phyloP scores from a whole-genome alignment of 1,140 invertebrate genomes.

The Brachionus manjavacas region DNA sequence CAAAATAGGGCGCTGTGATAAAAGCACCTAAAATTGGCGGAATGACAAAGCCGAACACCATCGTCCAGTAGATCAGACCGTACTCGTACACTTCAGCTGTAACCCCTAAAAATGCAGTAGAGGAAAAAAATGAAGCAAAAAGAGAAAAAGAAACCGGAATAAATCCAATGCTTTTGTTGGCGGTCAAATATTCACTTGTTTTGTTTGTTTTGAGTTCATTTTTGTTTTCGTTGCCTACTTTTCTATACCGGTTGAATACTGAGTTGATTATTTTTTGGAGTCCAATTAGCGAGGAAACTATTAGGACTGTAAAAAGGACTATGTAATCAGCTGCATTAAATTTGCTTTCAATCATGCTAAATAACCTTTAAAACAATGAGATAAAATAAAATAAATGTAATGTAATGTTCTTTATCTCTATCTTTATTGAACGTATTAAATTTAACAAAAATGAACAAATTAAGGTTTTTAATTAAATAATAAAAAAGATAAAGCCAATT shows the following conservation, averaged over 20 bases:
- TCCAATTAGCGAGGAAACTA: not conserved
- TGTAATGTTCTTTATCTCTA: not conserved
- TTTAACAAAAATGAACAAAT: not conserved
- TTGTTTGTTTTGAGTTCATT: not conserved
- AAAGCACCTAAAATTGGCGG: conserved; percentile 70
- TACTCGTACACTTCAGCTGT: conserved; percentile 73
- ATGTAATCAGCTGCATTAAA: not conserved
- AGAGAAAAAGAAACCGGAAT: conserved; percentile 47
- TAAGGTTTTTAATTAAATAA: not conserved
- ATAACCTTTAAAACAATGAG: not conserved
- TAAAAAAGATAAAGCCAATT: not conserved
- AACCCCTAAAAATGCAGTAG: conserved; percentile 78
- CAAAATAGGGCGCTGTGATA: conserved; percentile 81
- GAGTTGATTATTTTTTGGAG: not conserved
- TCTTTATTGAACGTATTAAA: not conserved
- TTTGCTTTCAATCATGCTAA: not conserved
- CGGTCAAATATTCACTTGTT: not conserved
- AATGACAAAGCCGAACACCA: conserved; percentile 56
- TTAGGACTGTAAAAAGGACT: not conserved
- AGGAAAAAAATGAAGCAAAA: conserved; percentile 72
- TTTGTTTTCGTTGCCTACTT: not conserved
- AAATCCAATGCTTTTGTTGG: not conserved
- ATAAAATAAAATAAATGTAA: not conserved
- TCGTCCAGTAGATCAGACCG: conserved; percentile 11
- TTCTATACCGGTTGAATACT: not conserved